phyloP scores from a whole-genome alignment of 1,140 invertebrate species.

The Drosophila subpulchrella region DNA sequence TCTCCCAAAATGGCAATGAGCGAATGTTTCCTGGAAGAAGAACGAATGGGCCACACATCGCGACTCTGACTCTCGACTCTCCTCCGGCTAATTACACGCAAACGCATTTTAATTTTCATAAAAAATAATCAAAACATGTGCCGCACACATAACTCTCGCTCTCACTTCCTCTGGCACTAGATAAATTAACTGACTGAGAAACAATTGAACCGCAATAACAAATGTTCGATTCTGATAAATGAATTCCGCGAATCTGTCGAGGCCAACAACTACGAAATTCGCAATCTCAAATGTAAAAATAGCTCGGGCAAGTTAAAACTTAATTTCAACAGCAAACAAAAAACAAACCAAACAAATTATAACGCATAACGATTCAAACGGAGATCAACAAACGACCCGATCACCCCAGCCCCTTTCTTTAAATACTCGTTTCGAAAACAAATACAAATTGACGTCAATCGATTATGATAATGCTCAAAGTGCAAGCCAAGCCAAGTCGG shows the following conservation, averaged over 20 bases:
- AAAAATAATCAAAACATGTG: conserved; percentile 82
- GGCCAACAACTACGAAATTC: conserved; percentile 45
- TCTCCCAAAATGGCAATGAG: conserved; percentile 73
- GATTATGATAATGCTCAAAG: conserved; percentile 68
- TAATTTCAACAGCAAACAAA: conserved; percentile 58
- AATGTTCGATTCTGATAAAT: conserved; percentile 73
- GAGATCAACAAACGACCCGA: conserved; percentile 56
- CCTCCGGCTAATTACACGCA: conserved; percentile 67
- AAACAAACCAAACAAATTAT: conserved; percentile 35
- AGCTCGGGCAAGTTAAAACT: conserved; percentile 24
- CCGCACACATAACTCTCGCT: conserved; percentile 29
- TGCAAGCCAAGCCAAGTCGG: conserved; percentile 39
- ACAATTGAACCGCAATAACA: conserved; percentile 72
- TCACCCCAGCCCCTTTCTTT: conserved; percentile 10
- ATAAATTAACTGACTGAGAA: conserved; percentile 38
- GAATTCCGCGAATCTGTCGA: conserved; percentile 72
- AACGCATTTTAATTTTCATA: conserved; percentile 82
- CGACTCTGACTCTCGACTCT: conserved; percentile 1
- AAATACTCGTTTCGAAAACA: conserved; percentile 41
- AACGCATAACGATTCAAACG: conserved; percentile 32
- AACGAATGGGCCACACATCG: conserved; percentile 47
- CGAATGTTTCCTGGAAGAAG: conserved; percentile 74
- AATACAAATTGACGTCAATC: conserved; percentile 75
- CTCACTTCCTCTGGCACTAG: conserved; percentile 20
- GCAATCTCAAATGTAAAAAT: conserved; percentile 42